These are phyloP conservation scores for Stenolophus ochropezus DNA, from an alignment of 2,888 invertebrate genomes.

Conservation along the genomic window DNA sequence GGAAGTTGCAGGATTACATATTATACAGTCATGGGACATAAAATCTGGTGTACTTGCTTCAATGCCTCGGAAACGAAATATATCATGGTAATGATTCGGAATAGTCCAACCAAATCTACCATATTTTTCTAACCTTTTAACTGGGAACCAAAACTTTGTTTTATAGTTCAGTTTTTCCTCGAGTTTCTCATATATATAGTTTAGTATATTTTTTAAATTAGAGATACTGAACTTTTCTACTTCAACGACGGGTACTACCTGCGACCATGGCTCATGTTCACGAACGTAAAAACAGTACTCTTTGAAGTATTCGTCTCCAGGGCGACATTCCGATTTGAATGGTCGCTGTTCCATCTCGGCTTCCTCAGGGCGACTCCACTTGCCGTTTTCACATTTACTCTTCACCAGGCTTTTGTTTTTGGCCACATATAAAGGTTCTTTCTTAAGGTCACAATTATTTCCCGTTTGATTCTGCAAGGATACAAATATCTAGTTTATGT, in stretches of 20 bases:
- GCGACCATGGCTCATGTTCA: slow-evolving; percentile 64
- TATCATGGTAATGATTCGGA: slow-evolving; percentile 19
- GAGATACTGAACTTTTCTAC: slow-evolving; percentile 56
- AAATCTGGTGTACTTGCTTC: neutral
- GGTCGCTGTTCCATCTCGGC: slow-evolving; percentile 63
- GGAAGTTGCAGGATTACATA: neutral
- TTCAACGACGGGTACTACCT: neutral
- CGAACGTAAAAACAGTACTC: slow-evolving; percentile 70
- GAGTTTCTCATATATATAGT: slow-evolving; percentile 62
- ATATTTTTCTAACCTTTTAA: slow-evolving; percentile 62
- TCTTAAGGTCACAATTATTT: neutral
- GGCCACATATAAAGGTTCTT: slow-evolving; percentile 68
- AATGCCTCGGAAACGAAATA: neutral
- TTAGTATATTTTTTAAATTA: slow-evolving; percentile 64
- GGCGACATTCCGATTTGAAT: slow-evolving; percentile 64
- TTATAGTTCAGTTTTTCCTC: too few species aligned
- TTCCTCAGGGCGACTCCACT: slow-evolving; percentile 67
- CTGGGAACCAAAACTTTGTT: slow-evolving; percentile 66
- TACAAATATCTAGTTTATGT: too few species aligned
- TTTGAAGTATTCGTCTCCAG: slow-evolving; percentile 51
- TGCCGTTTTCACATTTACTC: slow-evolving; percentile 66
- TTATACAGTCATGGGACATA: neutral
- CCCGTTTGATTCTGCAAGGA: neutral
- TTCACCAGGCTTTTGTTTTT: slow-evolving; percentile 64
- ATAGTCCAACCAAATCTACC: slow-evolving; percentile 56